These are phyloP conservation scores for Pseudoatta argentina DNA, from an alignment of 1,140 invertebrate genomes.

Conservation along the genomic window DNA sequence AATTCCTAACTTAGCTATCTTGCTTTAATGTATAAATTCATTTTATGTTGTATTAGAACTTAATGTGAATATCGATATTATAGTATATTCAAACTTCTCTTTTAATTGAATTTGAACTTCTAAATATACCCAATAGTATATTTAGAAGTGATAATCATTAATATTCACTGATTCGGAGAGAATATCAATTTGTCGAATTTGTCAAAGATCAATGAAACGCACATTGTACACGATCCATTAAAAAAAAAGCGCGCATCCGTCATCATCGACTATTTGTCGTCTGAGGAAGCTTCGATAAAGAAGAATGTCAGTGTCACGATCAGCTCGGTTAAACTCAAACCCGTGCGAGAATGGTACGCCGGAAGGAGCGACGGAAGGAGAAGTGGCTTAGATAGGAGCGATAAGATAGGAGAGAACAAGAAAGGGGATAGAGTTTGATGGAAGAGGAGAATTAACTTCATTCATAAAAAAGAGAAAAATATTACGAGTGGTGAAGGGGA, in stretches of 20 bases:
- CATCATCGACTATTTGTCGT: neutral
- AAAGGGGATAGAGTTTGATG: conserved; percentile 9
- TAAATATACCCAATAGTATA: too few relatives aligned
- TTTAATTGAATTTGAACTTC: too few relatives aligned
- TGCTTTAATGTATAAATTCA: too few relatives aligned
- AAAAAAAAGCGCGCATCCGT: neutral
- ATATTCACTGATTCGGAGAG: too few relatives aligned
- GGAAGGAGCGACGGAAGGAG: neutral
- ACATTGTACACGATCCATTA: neutral
- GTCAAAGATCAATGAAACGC: neutral
- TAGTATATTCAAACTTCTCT: too few relatives aligned
- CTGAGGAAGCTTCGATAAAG: conserved; percentile 48
- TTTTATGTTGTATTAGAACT: too few relatives aligned
- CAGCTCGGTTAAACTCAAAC: conserved; percentile 20
- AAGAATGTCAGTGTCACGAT: conserved; percentile 61
- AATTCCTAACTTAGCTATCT: too few relatives aligned
- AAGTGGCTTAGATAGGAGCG: neutral
- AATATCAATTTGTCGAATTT: neutral
- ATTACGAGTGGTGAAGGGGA: conserved; percentile 66
- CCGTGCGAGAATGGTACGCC: neutral
- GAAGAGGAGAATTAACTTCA: conserved; percentile 66
- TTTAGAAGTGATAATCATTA: too few relatives aligned
- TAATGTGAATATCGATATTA: too few relatives aligned
- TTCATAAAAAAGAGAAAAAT: conserved; percentile 77
- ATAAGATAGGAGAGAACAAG: neutral